A percentile compares a stretch with the other conserved stretches of the same genome.
phyloP scores from a whole-genome alignment of 2,888 invertebrate genomes.

The Aspidiotus rigidus region DNA sequence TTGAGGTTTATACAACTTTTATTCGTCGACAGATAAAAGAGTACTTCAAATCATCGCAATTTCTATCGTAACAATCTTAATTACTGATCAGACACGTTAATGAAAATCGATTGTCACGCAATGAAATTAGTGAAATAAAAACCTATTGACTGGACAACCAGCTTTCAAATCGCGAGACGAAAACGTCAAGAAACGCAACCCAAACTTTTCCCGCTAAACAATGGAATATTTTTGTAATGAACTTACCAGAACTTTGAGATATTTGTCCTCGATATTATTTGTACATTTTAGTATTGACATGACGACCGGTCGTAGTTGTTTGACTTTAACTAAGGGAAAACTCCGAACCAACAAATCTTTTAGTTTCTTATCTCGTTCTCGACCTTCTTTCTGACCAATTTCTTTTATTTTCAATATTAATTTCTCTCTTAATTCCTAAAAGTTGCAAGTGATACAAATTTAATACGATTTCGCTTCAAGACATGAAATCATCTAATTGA shows the following conservation, averaged over 20 bases:
- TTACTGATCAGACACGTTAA: too few species aligned
- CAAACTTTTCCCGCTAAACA: background rate
- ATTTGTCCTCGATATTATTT: conserved; percentile 85
- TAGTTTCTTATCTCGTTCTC: conserved; percentile 69
- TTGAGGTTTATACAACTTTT: too few species aligned
- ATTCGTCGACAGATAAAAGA: too few species aligned
- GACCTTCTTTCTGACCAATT: conserved; percentile 62
- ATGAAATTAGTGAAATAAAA: too few species aligned
- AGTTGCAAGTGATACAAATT: background rate
- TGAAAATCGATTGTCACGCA: too few species aligned
- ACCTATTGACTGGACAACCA: too few species aligned
- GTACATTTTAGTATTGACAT: conserved; percentile 90
- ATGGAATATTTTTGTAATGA: background rate
- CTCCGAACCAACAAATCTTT: conserved; percentile 84
- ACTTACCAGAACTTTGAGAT: conserved; percentile 59
- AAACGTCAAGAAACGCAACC: too few species aligned
- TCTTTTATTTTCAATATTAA: conserved; percentile 74
- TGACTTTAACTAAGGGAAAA: conserved; percentile 86
- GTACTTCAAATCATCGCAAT: too few species aligned
- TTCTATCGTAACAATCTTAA: too few species aligned
- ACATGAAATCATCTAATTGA: conserved; percentile 10
- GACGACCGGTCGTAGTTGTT: conserved; percentile 82
- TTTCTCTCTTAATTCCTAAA: conserved; percentile 57
- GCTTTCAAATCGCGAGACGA: too few species aligned
- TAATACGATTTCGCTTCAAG: background rate